phyloP scores from a whole-genome alignment of 2,113 vertebrate species.

The Ploceus nigricollis region DNA sequence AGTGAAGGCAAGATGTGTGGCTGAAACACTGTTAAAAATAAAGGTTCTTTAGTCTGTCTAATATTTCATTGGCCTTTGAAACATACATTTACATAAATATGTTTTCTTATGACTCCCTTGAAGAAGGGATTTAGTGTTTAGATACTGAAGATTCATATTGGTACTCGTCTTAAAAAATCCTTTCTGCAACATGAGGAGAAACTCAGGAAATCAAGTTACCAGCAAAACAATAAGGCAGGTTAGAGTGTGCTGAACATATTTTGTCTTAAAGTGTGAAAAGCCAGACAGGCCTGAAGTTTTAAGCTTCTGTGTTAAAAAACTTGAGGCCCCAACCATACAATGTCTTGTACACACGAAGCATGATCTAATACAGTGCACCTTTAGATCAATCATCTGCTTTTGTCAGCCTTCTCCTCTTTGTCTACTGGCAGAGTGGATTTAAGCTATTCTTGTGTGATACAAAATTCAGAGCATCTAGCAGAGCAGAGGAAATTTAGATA shows the following conservation, averaged over 20 bases:
- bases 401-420: background rate
- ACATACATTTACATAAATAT: background rate
- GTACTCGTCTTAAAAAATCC: background rate
- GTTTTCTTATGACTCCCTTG: background rate
- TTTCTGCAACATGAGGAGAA: background rate
- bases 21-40: conserved; percentile 8
- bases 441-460: background rate
- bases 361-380: background rate
- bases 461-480: background rate
- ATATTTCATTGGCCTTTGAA: conserved; percentile 20
- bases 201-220: background rate
- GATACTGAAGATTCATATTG: background rate
- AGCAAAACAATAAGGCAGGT: background rate
- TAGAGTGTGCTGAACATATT: background rate
- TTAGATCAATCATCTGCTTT: background rate
- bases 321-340: background rate
- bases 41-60: background rate
- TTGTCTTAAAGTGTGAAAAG: background rate
- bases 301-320: background rate
- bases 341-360: background rate
- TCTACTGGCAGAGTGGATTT: background rate
- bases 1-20: background rate
- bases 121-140: background rate
- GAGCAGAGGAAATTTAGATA: background rate
- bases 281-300: background rate